Conservation (phyloP, 2,797 vertebrate genomes). For the Chaetodon trifasciatus region DNA sequence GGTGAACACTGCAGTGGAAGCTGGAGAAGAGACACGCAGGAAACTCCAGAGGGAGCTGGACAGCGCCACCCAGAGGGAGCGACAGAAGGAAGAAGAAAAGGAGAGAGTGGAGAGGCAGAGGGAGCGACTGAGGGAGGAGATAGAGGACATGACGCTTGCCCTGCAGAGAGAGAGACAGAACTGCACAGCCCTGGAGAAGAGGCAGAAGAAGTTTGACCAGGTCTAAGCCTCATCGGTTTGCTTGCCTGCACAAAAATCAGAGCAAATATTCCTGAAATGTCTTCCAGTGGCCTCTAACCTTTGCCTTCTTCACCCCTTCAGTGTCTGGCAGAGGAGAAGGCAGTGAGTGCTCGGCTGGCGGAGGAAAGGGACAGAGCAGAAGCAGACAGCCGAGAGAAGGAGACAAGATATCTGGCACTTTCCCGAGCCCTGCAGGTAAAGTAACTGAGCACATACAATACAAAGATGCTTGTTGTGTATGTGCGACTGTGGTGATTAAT, state of each 20-base stretch:
- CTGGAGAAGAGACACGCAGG: slow-evolving; percentile 88
- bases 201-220: slow-evolving; percentile 96
- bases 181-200: slow-evolving; percentile 91
- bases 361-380: slow-evolving; percentile 92
- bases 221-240: slow-evolving; percentile 64
- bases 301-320: slow-evolving; percentile 40
- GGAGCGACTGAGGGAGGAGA: slow-evolving; percentile 91
- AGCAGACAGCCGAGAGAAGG: slow-evolving; percentile 92
- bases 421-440: slow-evolving; percentile 87
- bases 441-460: not conserved
- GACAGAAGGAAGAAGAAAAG: slow-evolving; percentile 87
- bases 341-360: slow-evolving; percentile 88
- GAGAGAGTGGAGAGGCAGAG: slow-evolving; percentile 91
- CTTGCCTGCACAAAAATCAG: not conserved
- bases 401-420: slow-evolving; percentile 89
- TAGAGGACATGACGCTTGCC: slow-evolving; percentile 91
- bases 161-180: slow-evolving; percentile 93
- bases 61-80: slow-evolving; percentile 84
- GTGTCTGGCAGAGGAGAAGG: slow-evolving; percentile 93
- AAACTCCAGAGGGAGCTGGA: slow-evolving; percentile 91
- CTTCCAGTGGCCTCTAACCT: not conserved
- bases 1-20: slow-evolving; percentile 86
- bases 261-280: not conserved
- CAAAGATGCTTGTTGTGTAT: slow-evolving; percentile 11
- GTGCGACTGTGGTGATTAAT: slow-evolving; percentile 20